Evolutionary conservation across 1,140 invertebrate genomes (phyloP), one percentile per base, ranked within the genome.

Genomic region (Cotesia vestalis): DNA sequence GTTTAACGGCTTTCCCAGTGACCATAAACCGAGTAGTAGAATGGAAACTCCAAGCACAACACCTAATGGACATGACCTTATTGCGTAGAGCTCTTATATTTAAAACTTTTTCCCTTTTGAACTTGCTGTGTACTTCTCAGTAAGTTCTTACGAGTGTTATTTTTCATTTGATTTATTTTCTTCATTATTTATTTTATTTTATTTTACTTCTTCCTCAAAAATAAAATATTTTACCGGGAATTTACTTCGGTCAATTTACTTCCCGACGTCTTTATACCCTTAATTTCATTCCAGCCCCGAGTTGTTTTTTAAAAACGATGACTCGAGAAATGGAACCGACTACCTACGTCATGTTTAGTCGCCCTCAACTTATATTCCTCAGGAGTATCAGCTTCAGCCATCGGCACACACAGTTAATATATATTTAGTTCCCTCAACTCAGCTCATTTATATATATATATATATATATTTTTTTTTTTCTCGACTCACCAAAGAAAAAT

Each of bases 211-310:
- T 27, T 27, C 27, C 27, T 27, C 27, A 27, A 61, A 36, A 5
- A 38, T 8, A 36, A 69, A 35, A 71, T 62, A 63, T 71, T 71
- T 63, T 35, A 52, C 69, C 35, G 52, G n/a, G 36, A 46, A 64
- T 71, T 71, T 71, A 71, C 57, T 62, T 71, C 69, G 57, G 46
- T 64, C 46, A 46, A 71, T 71, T 71, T 71, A 66, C 60, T 66
- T 53, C 14, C 38, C 52, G 57, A 71, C 61, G 38, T 71, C 61
- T 64, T 38, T 52, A 71, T 71, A 46, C 4, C 38, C 12, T 55
- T 55, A 55, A 14, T 55, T 55, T n/a, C 12, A 4, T 55, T 55
- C 40, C 40, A 46, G 40, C 5, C 40, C 40, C 40, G 40, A n/a
- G 12, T 51, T 51, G 8, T 51, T 55, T 55, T 59, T 59, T 59